These are phyloP conservation scores for Sminthurinus signatus DNA, from an alignment of 1,140 invertebrate species.

Conservation along the genomic window DNA sequence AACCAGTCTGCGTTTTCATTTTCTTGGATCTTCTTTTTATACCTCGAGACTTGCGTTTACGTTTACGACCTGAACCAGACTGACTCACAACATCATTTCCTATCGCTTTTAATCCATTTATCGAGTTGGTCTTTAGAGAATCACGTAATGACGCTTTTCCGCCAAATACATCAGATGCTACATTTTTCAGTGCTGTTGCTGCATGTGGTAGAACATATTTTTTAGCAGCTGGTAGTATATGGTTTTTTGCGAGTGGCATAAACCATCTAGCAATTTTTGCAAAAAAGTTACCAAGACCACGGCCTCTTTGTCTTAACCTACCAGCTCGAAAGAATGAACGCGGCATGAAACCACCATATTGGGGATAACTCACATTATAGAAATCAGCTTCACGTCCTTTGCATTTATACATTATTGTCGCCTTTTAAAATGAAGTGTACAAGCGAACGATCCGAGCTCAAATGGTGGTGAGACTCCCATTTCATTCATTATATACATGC, in stretches of 20 bases:
- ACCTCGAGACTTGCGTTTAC: background rate
- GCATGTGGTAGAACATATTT: constrained; percentile 1
- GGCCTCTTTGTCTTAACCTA: background rate
- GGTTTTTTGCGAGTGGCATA: constrained; percentile 1
- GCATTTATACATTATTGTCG: background rate
- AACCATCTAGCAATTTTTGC: background rate
- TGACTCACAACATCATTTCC: constrained; percentile 7
- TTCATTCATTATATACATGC: constrained; percentile 23
- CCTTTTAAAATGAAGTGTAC: constrained; percentile 21
- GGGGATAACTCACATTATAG: background rate
- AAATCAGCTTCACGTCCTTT: background rate
- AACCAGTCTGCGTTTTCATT: background rate
- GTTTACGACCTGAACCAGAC: constrained; percentile 6
- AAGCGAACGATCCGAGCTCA: constrained; percentile 9
- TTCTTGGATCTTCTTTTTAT: background rate
- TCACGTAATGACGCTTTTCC: background rate
- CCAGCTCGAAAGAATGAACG: constrained; percentile 3
- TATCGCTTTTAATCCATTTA: constrained; percentile 1
- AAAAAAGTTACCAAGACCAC: constrained; percentile 15
- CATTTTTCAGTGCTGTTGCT: background rate
- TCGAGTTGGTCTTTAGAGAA: background rate
- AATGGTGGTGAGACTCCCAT: constrained; percentile 12
- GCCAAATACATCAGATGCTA: constrained; percentile 15
- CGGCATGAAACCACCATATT: background rate
- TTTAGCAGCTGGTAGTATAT: background rate